phyloP scores from a whole-genome alignment of 2,797 vertebrate species.

The Acipenser ruthenus region DNA sequence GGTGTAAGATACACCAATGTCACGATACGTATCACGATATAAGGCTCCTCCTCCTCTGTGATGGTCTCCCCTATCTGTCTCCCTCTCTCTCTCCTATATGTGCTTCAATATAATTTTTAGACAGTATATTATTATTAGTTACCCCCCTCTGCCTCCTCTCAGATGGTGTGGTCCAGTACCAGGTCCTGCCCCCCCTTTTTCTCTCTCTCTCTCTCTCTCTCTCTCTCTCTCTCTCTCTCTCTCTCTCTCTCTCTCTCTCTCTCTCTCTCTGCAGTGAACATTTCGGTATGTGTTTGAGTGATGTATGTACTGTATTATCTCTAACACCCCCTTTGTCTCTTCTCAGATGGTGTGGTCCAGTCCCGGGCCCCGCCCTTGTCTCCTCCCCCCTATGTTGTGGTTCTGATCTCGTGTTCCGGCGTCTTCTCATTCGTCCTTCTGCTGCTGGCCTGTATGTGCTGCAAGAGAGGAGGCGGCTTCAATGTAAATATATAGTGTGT shows the following conservation, averaged over 20 bases:
- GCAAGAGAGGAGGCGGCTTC: slow-evolving; percentile 83
- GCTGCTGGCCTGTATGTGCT: slow-evolving; percentile 88
- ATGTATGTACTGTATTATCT: slow-evolving; percentile 1
- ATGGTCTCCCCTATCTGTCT: slow-evolving; percentile 42
- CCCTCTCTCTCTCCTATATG: slow-evolving; percentile 37
- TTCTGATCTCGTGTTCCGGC: slow-evolving; percentile 86
- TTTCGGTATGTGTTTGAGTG: neutral
- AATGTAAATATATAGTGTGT: slow-evolving; percentile 69
- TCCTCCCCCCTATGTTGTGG: slow-evolving; percentile 83
- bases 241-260: slow-evolving; percentile 49
- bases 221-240: slow-evolving; percentile 47
- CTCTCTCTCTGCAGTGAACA: slow-evolving; percentile 17
- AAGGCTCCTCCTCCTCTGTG: no score
- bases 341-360: slow-evolving; percentile 54
- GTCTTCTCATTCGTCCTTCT: slow-evolving; percentile 85
- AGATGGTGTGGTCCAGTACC: slow-evolving; percentile 8
- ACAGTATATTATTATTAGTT: slow-evolving; percentile 15
- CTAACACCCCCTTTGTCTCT: neutral
- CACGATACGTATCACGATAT: no score
- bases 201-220: slow-evolving; percentile 47
- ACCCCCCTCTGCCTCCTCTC: slow-evolving; percentile 12
- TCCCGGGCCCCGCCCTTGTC: slow-evolving; percentile 66
- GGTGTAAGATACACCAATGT: no score
- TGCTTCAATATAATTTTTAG: slow-evolving; percentile 24
- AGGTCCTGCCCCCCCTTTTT: slow-evolving; percentile 37